Conservation (phyloP, 2,888 invertebrate species). For the Drosophila fulvimacula region DNA sequence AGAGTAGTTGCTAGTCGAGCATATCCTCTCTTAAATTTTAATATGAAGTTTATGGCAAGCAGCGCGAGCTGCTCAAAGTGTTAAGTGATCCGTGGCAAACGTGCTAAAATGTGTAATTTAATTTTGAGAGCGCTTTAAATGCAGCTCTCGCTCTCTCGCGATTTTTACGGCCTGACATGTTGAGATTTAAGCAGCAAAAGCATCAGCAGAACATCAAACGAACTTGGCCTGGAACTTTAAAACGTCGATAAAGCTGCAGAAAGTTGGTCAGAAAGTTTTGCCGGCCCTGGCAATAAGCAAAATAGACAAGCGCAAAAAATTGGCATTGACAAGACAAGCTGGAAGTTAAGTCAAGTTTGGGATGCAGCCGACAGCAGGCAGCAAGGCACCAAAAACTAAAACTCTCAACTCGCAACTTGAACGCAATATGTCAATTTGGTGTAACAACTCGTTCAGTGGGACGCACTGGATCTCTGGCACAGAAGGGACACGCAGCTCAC, state of each 20-base stretch:
- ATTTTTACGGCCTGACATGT: conserved; percentile 47
- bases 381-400: conserved; percentile 12
- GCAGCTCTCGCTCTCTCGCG: conserved; percentile 12
- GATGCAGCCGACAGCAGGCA: not conserved
- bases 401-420: conserved; percentile 47
- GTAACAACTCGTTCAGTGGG: conserved; percentile 68
- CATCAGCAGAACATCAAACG: conserved; percentile 15
- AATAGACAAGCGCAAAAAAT: conserved; percentile 68
- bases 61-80: conserved; percentile 42
- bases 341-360: conserved; percentile 40
- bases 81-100: conserved; percentile 63
- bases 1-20: not conserved
- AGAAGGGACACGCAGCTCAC: conserved; percentile 21
- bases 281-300: conserved; percentile 57
- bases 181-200: conserved; percentile 45
- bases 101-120: conserved; percentile 76
- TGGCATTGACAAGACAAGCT: conserved; percentile 66
- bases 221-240: conserved; percentile 51
- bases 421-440: conserved; percentile 79
- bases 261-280: conserved; percentile 45
- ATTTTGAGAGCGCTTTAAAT: conserved; percentile 53
- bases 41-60: conserved; percentile 44
- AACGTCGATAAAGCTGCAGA: conserved; percentile 45
- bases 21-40: not conserved
- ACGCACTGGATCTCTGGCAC: conserved; percentile 41